Evolutionary conservation across 1,140 invertebrate species (phyloP), one percentile per base, ranked within the genome.

Genomic region (Lamellibrachia luymesi): DNA sequence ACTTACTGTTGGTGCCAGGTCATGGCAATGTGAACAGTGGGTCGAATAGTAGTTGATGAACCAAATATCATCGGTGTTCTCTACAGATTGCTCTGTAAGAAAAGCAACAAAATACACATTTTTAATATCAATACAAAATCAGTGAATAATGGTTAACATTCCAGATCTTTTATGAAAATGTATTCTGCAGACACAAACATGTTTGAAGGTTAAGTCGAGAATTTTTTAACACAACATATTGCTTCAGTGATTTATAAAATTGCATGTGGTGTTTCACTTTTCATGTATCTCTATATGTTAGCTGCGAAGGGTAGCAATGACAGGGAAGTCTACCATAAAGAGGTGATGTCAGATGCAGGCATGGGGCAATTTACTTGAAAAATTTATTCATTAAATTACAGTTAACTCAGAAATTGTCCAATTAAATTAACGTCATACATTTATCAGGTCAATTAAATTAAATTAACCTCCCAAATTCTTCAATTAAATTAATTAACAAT

Each of bases 1-100:
- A 22, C 96, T 96, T 95, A 97, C 97, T 89, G 95, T 95, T 92
- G 97, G 97, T 52, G 97, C 98, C 93, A 98, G 96, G 91, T 97
- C 97, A 95, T 98, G 98, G 96, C 98, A 99, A 94, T 98, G 98
- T 22, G 97, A 97, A 95, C 98, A 98, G 96, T 97, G 97, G 10
- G 98, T 98, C 13, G 98, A 98, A 96, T 98, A 98, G 95, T 98
- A 98, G 96, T 98, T 98, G 92, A 98, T 97, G 95, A 98, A 98
- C 98, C 98, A 98, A 38, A 98, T 94, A 96, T 96, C 97, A 90
- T 97, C 97, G 38, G 97, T 97, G 89, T 97, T 96, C 93, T 97
- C 96, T 64, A 98, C 97, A 94, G 96, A 97, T 93, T 97, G 96
- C 94, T 97, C 97, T 97, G 95, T 89, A 95, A 95, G 93, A 93